Conservation (phyloP, 2,113 vertebrate genomes). For the Gambusia holbrooki region DNA sequence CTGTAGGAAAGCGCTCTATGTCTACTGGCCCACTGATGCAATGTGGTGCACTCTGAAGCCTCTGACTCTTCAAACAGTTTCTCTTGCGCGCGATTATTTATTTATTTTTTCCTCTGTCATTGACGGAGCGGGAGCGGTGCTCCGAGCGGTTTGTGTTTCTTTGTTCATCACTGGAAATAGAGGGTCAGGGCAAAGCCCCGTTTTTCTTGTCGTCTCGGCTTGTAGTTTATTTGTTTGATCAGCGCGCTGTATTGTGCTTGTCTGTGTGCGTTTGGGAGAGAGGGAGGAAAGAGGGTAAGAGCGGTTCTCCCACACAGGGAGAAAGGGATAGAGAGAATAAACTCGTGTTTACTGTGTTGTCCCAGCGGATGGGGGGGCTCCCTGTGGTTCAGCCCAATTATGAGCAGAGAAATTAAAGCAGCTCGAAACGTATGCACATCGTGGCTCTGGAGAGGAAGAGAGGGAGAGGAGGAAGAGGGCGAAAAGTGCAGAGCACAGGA, state of each 20-base stretch:
- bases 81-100: slow-evolving; percentile 65
- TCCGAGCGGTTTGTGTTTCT: slow-evolving; percentile 65
- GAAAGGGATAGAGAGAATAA: slow-evolving; percentile 46
- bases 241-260: slow-evolving; percentile 40
- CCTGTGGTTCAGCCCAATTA: slow-evolving; percentile 74
- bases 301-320: slow-evolving; percentile 47
- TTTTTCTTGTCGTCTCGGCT: slow-evolving; percentile 55
- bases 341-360: slow-evolving; percentile 69
- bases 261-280: slow-evolving; percentile 6
- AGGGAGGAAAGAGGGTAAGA: slow-evolving; percentile 11
- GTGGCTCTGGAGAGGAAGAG: slow-evolving; percentile 55
- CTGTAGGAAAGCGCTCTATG: slow-evolving; percentile 68
- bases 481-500: slow-evolving; percentile 65
- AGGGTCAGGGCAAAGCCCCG: slow-evolving; percentile 45
- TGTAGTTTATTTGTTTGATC: slow-evolving; percentile 70
- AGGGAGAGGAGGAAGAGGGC: slow-evolving; percentile 45
- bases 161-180: slow-evolving; percentile 69
- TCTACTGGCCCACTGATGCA: slow-evolving; percentile 77
- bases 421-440: slow-evolving; percentile 69
- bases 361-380: slow-evolving; percentile 62
- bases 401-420: slow-evolving; percentile 74
- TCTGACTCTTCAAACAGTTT: slow-evolving; percentile 75
- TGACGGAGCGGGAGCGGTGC: slow-evolving; percentile 60
- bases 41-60: slow-evolving; percentile 67
- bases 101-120: slow-evolving; percentile 67